phyloP scores from a whole-genome alignment of 2,888 invertebrate species.

The Nomada ferruginata region DNA sequence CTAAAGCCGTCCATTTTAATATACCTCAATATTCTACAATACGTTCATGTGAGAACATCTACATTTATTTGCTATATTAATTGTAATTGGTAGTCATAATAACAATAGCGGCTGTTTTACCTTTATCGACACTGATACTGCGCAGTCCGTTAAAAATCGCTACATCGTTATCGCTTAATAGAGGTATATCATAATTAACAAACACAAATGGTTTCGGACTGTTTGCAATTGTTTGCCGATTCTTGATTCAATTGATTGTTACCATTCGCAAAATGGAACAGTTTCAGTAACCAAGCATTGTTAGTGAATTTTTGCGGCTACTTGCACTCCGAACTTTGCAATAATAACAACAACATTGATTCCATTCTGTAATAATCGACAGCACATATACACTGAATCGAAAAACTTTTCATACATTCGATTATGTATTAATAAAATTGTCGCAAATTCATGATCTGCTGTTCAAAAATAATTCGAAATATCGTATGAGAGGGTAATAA shows the following conservation, averaged over 20 bases:
- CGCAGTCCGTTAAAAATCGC: constrained; percentile 6
- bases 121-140: not conserved
- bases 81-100: constrained; percentile 2
- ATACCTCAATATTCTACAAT: not conserved
- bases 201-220: constrained; percentile 16
- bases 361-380: not conserved
- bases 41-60: not conserved
- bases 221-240: constrained; percentile 23
- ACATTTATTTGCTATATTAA: not conserved
- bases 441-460: no score
- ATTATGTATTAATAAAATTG: no score
- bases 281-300: not conserved
- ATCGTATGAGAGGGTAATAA: no score
- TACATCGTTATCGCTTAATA: constrained; percentile 31
- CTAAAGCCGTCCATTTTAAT: no score
- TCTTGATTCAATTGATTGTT: constrained; percentile 4
- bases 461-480: no score
- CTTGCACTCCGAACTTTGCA: not conserved
- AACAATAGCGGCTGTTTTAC: not conserved
- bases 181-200: constrained; percentile 48
- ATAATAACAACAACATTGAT: not conserved
- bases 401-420: no score
- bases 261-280: not conserved
- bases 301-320: constrained; percentile 6
- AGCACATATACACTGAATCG: no score